Evolutionary conservation across 1,140 invertebrate species (phyloP), one percentile per base, ranked within the genome.

Genomic region (Bombus superbus): DNA sequence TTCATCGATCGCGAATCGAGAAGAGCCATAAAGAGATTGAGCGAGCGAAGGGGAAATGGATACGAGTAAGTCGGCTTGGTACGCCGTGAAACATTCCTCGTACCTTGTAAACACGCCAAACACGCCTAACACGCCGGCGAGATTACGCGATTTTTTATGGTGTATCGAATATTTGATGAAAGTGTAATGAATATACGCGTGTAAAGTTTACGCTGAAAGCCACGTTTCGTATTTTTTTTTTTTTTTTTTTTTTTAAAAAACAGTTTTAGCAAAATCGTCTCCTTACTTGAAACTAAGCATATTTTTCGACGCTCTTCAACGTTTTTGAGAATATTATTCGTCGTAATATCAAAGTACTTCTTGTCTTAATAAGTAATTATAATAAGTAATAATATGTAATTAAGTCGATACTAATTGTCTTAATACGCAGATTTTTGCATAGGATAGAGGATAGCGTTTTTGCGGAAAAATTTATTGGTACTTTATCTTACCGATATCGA

Each of bases 1-100:
- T 91, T 92, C 86, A 88, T 88, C 82, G 82, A 89, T 86, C 77
- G 86, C 77, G 73, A 76, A 88, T 90, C 73, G 44, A 42, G 78
- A 80, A 85, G 81, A 87, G 38, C 73, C 81, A 85, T 81, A 89
- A 59, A 69, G 42, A 84, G 81, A 38, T 84, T 59, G 66, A 76
- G 53, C 42, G 71, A 66, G 40, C 40, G 25, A n/a, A 1, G 62
- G 69, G 71, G 32, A 72, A 83, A 71, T 42, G 75, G 82, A 89
- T 85, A 81, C 68, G 78, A 42, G 40, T 32, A 18, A 83, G 32
- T 25, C 5, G 44, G 38, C 35, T 28, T 44, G 32, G 35, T 32
- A 32, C 28, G 32, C 42, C 5, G 22, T 3, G 5, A 77, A 79
- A 79, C 64, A 47, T 71, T 53, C 57, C 38, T 57, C 18, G 69